These are phyloP conservation scores for Colletes latitarsis DNA, from an alignment of 1,140 invertebrate genomes.

Conservation along the genomic window DNA sequence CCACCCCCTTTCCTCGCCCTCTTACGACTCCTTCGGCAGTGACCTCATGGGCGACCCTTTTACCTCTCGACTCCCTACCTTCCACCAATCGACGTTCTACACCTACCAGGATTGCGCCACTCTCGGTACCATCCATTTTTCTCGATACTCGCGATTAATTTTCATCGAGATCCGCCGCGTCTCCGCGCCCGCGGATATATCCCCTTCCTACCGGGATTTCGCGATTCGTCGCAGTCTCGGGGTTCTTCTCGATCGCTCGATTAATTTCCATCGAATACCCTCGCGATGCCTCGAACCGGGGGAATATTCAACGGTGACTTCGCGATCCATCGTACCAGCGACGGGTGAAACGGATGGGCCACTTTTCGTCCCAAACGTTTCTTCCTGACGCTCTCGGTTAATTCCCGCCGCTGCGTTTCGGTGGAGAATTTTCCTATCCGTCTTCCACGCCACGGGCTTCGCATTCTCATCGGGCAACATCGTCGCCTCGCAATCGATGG, in stretches of 20 bases:
- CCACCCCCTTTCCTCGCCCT: conserved; percentile 63
- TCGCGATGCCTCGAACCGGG: not conserved
- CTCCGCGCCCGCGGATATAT: not conserved
- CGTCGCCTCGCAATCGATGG: not conserved
- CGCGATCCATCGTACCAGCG: not conserved
- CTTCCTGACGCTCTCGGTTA: not conserved
- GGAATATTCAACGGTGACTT: not conserved
- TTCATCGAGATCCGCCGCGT: not conserved
- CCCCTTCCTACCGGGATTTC: not conserved
- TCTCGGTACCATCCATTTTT: conserved; percentile 42
- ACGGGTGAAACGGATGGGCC: conserved; percentile 1
- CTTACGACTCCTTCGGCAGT: conserved; percentile 74
- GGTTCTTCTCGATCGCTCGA: not conserved
- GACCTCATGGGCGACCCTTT: conserved; percentile 77
- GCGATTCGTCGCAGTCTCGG: not conserved
- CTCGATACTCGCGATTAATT: conserved; percentile 16
- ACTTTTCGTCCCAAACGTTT: not conserved
- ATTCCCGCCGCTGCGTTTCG: conserved; percentile 10
- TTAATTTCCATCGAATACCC: conserved; percentile 7
- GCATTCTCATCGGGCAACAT: not conserved
- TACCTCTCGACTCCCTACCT: conserved; percentile 68
- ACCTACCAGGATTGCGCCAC: conserved; percentile 55
- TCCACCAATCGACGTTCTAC: conserved; percentile 64
- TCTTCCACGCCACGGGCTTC: not conserved
- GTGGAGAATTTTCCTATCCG: conserved; percentile 10